Evolutionary conservation across 2,113 vertebrate species (phyloP).

Genomic region (Thunnus thynnus): DNA sequence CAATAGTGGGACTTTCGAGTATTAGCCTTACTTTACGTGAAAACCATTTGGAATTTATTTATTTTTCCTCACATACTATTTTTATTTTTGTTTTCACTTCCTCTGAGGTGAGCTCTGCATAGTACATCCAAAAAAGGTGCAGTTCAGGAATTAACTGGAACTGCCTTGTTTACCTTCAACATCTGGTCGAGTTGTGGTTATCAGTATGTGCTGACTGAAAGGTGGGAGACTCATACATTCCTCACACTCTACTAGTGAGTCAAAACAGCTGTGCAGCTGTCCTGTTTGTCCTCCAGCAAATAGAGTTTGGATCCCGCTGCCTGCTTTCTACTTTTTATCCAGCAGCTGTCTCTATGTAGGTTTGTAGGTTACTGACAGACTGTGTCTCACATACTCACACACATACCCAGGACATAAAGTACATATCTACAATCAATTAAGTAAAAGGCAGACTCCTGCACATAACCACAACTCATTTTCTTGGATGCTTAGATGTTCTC

Average conservation of each 20-base stretch:
- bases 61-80: no score
- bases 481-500: background rate
- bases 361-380: slow-evolving; percentile 72
- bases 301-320: background rate
- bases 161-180: background rate
- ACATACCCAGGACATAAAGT: background rate
- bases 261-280: background rate
- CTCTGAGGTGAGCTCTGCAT: background rate
- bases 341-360: slow-evolving; percentile 63
- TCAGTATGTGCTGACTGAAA: background rate
- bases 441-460: no score
- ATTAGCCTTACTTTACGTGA: background rate
- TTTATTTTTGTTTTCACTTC: background rate
- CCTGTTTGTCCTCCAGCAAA: slow-evolving; percentile 18
- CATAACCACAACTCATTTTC: no score
- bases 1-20: background rate
- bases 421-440: background rate
- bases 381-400: background rate
- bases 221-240: background rate
- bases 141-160: background rate
- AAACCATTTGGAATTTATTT: background rate
- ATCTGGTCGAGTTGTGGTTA: background rate
- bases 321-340: background rate
- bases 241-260: background rate
- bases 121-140: background rate